Evolutionary conservation across 2,888 invertebrate genomes (phyloP), one percentile per base, ranked within the genome.

Genomic region (Stenodema calcarata): DNA sequence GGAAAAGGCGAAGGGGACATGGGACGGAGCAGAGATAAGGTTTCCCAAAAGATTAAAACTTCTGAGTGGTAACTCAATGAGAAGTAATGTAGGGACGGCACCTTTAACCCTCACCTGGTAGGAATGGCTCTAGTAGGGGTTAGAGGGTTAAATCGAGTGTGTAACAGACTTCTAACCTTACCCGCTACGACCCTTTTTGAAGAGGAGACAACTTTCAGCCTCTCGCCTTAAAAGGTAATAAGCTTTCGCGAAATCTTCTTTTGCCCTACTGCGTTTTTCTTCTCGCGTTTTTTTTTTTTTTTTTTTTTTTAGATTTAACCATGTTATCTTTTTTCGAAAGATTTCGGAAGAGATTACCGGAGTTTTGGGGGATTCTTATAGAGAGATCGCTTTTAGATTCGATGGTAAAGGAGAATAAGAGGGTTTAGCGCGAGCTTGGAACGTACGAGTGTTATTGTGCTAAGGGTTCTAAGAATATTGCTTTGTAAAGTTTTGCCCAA

Each of bases 131-230:
- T 78, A 78, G 78, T 44, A 41, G 84, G 84, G 84, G 70, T 84
- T 84, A 84, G 84, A 27, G 44, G 84, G 84, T 84, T 84, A 84
- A 84, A 84, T 84, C 84, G 84, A 84, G 84, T 84, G 84, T 84
- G 84, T 84, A 84, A 84, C 84, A 84, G 84, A 84, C 70, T 84
- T 84, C 84, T 70, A 84, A 84, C 84, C 84, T 84, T 75, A 73
- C 75, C 42, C 18, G 6, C 78, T 23, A 27, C 78, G 42, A 35
- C 44, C 42, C 28, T 27, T 23, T 54, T 42, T 54, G 27, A 44
- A 69, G 44, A 73, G 41, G 47, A 47, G n/a, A 44, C 44, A 84
- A 84, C 73, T 84, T 84, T 84, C 84, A 18, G 42, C 69, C 70
- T 82, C 70, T 42, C 62, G 16, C 47, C 84, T 84, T 75, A 75